Conservation (phyloP, 2,113 vertebrate genomes). For the Rhea americana region DNA sequence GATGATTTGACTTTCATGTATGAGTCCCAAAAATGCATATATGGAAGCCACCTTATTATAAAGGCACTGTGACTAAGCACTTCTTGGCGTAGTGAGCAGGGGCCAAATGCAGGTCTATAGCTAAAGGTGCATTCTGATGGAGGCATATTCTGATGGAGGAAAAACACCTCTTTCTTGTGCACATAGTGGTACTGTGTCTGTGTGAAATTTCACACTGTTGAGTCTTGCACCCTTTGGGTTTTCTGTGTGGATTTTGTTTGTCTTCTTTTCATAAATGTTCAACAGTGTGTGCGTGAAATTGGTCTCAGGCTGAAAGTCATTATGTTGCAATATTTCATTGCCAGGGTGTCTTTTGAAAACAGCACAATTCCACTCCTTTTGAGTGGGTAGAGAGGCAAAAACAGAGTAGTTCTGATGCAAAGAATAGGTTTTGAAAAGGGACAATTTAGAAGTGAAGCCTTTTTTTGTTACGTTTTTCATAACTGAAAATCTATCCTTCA, state of each 20-base stretch:
- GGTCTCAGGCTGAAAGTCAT: background rate
- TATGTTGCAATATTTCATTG: background rate
- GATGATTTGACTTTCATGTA: background rate
- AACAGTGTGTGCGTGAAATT: background rate
- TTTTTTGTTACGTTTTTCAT: background rate
- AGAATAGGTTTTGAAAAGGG: background rate
- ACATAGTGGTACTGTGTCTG: background rate
- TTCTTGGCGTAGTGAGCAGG: background rate
- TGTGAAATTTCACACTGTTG: background rate
- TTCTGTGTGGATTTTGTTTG: background rate
- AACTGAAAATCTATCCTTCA: background rate
- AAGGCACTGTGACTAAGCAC: background rate
- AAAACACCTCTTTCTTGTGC: background rate
- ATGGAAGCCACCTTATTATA: background rate
- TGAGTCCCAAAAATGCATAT: background rate
- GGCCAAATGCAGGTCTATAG: background rate
- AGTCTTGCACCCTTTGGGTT: background rate
- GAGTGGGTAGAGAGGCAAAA: background rate
- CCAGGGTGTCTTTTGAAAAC: background rate
- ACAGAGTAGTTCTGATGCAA: background rate
- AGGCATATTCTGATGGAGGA: background rate
- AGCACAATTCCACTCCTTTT: background rate
- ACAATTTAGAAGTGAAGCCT: background rate
- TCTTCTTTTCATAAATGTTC: background rate
- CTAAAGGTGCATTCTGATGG: background rate